These are phyloP conservation scores for Ariopsis seemanni DNA, from an alignment of 2,113 vertebrate genomes.

Conservation along the genomic window DNA sequence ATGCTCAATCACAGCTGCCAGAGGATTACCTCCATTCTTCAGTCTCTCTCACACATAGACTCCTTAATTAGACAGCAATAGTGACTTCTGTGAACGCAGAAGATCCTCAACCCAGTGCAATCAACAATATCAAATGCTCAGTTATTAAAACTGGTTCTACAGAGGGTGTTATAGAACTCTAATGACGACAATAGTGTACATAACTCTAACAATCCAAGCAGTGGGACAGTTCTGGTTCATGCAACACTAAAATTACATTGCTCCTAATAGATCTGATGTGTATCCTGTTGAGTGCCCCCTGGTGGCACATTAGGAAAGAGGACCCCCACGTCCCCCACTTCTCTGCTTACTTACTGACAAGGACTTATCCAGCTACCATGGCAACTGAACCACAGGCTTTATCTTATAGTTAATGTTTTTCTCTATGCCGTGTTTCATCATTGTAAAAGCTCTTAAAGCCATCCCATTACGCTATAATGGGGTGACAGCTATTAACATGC, in stretches of 20 bases:
- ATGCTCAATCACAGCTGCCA: constrained; percentile 41
- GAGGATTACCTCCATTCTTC: constrained; percentile 25
- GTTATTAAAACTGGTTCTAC: constrained; percentile 15
- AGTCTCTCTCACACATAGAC: constrained; percentile 2
- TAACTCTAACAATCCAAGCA: not conserved
- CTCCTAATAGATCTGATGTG: not conserved
- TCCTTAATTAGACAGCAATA: constrained; percentile 31
- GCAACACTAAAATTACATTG: not conserved
- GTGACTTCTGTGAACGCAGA: constrained; percentile 4
- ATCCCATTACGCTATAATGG: constrained; percentile 35
- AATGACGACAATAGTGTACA: not conserved
- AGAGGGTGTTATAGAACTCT: not conserved
- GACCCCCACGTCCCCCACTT: not conserved
- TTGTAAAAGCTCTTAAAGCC: constrained; percentile 26
- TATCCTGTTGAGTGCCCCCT: constrained; percentile 1
- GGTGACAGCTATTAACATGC: constrained; percentile 32
- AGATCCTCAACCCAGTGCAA: constrained; percentile 12
- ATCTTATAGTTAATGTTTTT: constrained; percentile 33
- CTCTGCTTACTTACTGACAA: constrained; percentile 1
- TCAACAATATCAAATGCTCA: constrained; percentile 1
- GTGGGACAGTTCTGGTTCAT: not conserved
- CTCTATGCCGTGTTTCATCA: constrained; percentile 30
- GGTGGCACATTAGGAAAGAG: not conserved
- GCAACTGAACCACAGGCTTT: constrained; percentile 46
- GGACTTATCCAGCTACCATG: constrained; percentile 48